Base-by-base conservation (phyloP, 2,888 invertebrate genomes). In the Zelleria hepariella region DNA sequence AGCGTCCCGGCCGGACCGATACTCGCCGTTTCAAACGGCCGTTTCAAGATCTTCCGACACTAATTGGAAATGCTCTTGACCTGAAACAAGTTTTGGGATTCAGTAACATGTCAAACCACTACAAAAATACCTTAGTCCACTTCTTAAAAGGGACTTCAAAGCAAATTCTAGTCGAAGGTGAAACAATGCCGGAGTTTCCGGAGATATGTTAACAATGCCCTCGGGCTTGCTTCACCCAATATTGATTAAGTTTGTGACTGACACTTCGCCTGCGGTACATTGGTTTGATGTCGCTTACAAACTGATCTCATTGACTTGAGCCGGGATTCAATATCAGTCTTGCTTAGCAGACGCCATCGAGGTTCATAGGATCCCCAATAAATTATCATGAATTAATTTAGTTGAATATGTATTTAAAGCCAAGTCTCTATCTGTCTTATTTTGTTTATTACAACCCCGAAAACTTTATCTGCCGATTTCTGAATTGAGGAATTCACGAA, bases 21-120 rank as follows among this genome's bases (percentile, higher is more conserved):
- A 26, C 24, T 55, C 8, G 10, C 32, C 32, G 27, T 59, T 72
- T 86, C 74, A 89, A 67, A 89, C 88, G 53, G 87, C 84, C 62
- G 89, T 89, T 77, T 86, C 89, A 66, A 86, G 74, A 69, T 89
- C 89, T 70, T 88, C 89, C 56, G 89, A 86, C 62, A 85, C 86
- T 78, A 87, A 78, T 78, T 89, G 89, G 69, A 89, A 89, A 77
- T 88, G 86, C 72, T 89, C 89, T 73, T 89, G 89, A 76, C 88
- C 89, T 89, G 83, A 65, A 65, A 59, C 20, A 61, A 59, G 21
- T 18, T 32, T 42, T 20, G 20, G 0, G 32, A 7, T 55, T 55
- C 15, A 55, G 55, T 55, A 23, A 15, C 4, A 56, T 15, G 32
- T 42, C n/a, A 42, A 15, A 42, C 32, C 32, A 15, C 32, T 1